These are phyloP conservation scores for Nymphicus hollandicus DNA, from an alignment of 2,113 vertebrate genomes.

Conservation along the genomic window DNA sequence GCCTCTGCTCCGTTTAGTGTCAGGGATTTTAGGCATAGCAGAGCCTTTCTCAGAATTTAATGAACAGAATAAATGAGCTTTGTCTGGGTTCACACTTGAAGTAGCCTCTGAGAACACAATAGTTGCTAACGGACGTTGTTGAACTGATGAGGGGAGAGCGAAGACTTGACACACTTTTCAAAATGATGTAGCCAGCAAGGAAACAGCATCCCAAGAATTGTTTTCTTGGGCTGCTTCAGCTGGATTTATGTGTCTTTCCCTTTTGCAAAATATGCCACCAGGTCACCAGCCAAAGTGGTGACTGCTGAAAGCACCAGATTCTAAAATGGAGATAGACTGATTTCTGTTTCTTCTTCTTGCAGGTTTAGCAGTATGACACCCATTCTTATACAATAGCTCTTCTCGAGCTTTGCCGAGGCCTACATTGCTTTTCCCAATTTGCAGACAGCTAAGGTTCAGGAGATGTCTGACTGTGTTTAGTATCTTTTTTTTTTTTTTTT, in stretches of 20 bases:
- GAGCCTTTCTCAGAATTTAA: not conserved
- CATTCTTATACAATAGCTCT: not conserved
- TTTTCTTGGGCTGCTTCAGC: not conserved
- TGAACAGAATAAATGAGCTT: not conserved
- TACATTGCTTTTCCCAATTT: not conserved
- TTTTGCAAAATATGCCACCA: not conserved
- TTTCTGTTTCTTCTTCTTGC: not conserved
- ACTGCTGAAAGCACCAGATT: not conserved
- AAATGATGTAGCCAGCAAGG: not conserved
- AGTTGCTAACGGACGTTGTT: accelerated
- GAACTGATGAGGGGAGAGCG: not conserved
- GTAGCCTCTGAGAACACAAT: not conserved
- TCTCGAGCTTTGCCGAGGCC: not conserved
- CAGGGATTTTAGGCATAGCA: not conserved
- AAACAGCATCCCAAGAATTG: not conserved
- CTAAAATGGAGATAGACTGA: not conserved
- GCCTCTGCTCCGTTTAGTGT: not conserved
- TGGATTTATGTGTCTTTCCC: not conserved
- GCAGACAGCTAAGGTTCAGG: not conserved
- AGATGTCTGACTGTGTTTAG: not conserved
- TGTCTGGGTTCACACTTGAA: not conserved
- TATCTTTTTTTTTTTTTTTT: not conserved
- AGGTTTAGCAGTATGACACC: not conserved
- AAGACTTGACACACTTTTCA: not conserved
- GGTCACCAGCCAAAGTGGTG: not conserved